phyloP scores from a whole-genome alignment of 2,797 vertebrate species.

The Sebastes oblongus region DNA sequence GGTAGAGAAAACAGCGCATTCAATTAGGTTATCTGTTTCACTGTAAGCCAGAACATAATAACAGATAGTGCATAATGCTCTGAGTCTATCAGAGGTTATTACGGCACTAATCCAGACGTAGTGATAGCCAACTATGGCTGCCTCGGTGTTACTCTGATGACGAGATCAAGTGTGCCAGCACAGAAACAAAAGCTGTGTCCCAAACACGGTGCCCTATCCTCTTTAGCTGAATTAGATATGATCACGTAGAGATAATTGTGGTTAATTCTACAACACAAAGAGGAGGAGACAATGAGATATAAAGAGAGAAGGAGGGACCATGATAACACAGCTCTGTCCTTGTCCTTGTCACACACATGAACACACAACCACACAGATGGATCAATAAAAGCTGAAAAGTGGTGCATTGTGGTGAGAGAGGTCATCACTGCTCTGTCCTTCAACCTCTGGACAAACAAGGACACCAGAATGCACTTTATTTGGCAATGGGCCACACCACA shows the following conservation, averaged over 20 bases:
- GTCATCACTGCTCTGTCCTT: conserved; percentile 67
- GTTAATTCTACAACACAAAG: conserved; percentile 34
- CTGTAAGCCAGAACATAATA: conserved; percentile 51
- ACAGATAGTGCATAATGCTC: conserved; percentile 29
- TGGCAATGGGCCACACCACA: conserved; percentile 34
- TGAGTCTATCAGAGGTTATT: conserved; percentile 46
- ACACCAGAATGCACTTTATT: conserved; percentile 61
- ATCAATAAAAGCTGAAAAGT: conserved; percentile 73
- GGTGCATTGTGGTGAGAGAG: conserved; percentile 51
- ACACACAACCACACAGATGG: conserved; percentile 24
- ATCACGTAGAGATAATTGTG: conserved; percentile 9
- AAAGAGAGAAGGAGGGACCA: neutral
- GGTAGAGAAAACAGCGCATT: conserved; percentile 33
- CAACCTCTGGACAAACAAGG: conserved; percentile 60
- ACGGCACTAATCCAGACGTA: conserved; percentile 45
- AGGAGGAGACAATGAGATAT: neutral
- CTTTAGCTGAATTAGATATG: conserved; percentile 11
- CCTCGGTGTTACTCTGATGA: conserved; percentile 14
- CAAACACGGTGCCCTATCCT: neutral
- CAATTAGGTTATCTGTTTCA: conserved; percentile 62
- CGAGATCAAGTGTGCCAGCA: conserved; percentile 9
- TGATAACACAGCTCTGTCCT: conserved; percentile 23
- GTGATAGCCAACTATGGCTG: conserved; percentile 28
- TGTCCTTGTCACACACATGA: conserved; percentile 13
- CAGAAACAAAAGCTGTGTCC: neutral